Evolutionary conservation across 2,113 vertebrate species (phyloP).

Genomic region (Aythya baeri): DNA sequence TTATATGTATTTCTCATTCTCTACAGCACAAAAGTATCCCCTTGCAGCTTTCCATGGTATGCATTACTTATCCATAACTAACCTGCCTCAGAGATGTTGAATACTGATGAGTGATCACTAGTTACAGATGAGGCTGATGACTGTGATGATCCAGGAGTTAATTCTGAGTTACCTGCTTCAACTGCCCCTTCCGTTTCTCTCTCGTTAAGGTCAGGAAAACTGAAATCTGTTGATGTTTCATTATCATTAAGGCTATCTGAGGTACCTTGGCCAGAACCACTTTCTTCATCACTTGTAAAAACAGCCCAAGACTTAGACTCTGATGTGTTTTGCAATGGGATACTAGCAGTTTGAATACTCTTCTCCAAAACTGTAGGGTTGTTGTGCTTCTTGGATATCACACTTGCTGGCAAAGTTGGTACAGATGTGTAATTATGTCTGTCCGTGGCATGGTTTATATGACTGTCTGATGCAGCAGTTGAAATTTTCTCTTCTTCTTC

Average conservation of each 20-base stretch:
- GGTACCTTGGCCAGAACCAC: conserved; percentile 88
- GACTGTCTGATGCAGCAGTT: conserved; percentile 48
- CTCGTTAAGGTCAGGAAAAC: conserved; percentile 87
- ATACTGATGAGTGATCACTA: conserved; percentile 75
- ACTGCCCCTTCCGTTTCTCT: conserved; percentile 81
- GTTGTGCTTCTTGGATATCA: conserved; percentile 38
- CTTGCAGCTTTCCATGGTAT: conserved; percentile 32
- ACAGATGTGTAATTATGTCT: conserved; percentile 21
- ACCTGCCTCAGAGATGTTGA: conserved; percentile 84
- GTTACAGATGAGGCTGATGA: conserved; percentile 74
- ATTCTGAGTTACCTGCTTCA: conserved; percentile 87
- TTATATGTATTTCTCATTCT: neutral
- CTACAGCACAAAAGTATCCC: conserved; percentile 35
- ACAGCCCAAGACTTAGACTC: conserved; percentile 79
- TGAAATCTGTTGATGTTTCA: conserved; percentile 96
- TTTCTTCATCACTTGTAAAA: conserved; percentile 87
- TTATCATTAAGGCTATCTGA: conserved; percentile 91
- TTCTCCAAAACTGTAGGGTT: conserved; percentile 73
- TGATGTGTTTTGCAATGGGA: conserved; percentile 52
- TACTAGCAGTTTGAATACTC: conserved; percentile 70
- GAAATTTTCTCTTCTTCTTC: conserved; percentile 71
- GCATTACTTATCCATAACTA: conserved; percentile 73
- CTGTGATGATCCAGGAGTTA: conserved; percentile 73
- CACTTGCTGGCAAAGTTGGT: conserved; percentile 20
- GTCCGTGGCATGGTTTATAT: conserved; percentile 27